Percentiles rank a stretch among this genome's conserved stretches.
Conservation (phyloP, 1,140 invertebrate species). For the Lepidurus apus region DNA sequence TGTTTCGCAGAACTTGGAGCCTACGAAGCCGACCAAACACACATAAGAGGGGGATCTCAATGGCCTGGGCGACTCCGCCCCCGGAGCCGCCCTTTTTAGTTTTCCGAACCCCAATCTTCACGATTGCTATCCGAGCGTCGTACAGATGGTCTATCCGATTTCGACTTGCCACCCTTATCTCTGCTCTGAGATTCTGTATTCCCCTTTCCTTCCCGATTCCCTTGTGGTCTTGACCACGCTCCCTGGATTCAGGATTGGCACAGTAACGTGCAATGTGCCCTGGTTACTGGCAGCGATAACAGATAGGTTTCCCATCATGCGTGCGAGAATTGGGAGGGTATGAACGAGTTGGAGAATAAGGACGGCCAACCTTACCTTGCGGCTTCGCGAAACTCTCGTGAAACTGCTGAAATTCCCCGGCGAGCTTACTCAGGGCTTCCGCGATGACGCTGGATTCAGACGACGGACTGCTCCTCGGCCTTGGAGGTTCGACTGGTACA, state of each 20-base stretch:
- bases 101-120: not conserved
- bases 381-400: too few relatives aligned
- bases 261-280: not conserved
- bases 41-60: too few relatives aligned
- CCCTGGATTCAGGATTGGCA: not conserved
- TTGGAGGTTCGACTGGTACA: not conserved
- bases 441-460: too few relatives aligned
- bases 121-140: not conserved
- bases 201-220: too few relatives aligned
- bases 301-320: not conserved
- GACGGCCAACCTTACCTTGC: too few relatives aligned
- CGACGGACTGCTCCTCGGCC: not conserved
- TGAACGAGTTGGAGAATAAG: too few relatives aligned
- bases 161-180: not conserved
- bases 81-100: not conserved
- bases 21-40: too few relatives aligned
- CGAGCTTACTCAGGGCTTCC: not conserved
- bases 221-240: not conserved
- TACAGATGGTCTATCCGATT: not conserved
- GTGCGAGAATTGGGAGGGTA: not conserved
- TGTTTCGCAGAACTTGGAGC: not conserved
- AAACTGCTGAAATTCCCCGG: not conserved
- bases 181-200: not conserved
- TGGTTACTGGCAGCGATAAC: not conserved
- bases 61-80: not conserved